Percentiles rank a stretch among this genome's conserved stretches.
Conservation (phyloP, 2,113 vertebrate species). For the Accipiter cooperii region DNA sequence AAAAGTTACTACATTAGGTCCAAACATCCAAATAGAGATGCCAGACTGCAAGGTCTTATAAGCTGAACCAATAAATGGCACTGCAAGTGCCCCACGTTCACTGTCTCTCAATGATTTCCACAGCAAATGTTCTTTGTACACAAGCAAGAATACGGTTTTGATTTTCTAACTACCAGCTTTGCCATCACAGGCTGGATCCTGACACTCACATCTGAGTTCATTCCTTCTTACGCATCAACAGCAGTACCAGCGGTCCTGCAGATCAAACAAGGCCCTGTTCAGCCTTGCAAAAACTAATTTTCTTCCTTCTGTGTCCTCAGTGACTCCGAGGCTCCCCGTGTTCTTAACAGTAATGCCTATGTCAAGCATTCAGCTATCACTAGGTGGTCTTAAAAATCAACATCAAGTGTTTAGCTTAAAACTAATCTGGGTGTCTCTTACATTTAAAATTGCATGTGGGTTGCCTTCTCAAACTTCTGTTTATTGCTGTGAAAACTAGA, state of each 20-base stretch:
- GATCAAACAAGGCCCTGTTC: not conserved
- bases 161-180: not conserved
- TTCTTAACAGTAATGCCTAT: not conserved
- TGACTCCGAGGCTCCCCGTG: not conserved
- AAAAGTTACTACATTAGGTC: not conserved
- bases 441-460: not conserved
- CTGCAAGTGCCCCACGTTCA: not conserved
- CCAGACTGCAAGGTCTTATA: not conserved
- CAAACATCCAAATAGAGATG: not conserved
- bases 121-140: not conserved
- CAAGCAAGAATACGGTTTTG: not conserved
- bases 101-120: not conserved
- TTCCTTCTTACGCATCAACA: not conserved
- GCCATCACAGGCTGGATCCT: not conserved
- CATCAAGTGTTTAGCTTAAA: not conserved
- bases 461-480: not conserved
- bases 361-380: not conserved
- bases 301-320: not conserved
- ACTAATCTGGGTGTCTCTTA: not conserved
- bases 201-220: not conserved
- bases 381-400: not conserved
- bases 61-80: not conserved
- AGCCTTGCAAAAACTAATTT: not conserved
- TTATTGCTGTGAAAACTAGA: not conserved
- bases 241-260: not conserved